Percentiles rank a stretch among this genome's conserved stretches.
Evolutionary conservation across 53 echinoderm and acorn worm species (phyloP).

Genomic region (Hippasteria phrygiana): DNA sequence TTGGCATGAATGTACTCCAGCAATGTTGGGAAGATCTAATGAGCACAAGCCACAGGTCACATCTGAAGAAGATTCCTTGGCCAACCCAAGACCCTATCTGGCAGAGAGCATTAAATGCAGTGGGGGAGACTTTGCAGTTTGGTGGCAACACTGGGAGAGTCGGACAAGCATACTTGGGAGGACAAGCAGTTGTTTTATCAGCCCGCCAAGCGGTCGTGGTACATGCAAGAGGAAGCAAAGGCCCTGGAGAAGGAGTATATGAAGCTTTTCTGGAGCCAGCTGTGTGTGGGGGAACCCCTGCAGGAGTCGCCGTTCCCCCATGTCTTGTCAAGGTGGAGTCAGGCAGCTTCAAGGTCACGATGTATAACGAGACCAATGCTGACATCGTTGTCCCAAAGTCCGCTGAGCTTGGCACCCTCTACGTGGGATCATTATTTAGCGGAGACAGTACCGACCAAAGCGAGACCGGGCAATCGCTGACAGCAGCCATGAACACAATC

Average conservation of each 20-base stretch:
- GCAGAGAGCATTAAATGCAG: constrained; percentile 16
- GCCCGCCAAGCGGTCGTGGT: too few species aligned
- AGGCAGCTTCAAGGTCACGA: neutral
- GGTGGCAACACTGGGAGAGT: too few species aligned
- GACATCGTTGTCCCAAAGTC: neutral
- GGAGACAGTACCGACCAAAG: neutral
- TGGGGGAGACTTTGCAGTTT: neutral
- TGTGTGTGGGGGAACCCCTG: too few species aligned
- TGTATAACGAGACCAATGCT: constrained; percentile 12
- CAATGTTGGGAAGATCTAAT: constrained; percentile 25
- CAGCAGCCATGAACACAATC: neutral
- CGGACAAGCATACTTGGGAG: neutral
- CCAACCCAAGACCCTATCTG: constrained; percentile 2
- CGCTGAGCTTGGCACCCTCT: neutral
- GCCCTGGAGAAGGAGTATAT: too few species aligned
- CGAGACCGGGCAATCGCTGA: neutral
- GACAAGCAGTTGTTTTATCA: too few species aligned
- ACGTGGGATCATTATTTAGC: neutral
- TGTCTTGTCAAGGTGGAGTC: too few species aligned
- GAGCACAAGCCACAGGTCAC: neutral
- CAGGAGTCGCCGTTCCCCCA: too few species aligned
- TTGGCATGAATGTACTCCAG: constrained; percentile 23
- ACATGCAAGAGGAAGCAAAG: too few species aligned
- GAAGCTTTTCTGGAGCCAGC: too few species aligned
- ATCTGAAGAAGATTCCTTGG: neutral